phyloP scores from a whole-genome alignment of 2,888 invertebrate genomes.

The Oligia latruncula region DNA sequence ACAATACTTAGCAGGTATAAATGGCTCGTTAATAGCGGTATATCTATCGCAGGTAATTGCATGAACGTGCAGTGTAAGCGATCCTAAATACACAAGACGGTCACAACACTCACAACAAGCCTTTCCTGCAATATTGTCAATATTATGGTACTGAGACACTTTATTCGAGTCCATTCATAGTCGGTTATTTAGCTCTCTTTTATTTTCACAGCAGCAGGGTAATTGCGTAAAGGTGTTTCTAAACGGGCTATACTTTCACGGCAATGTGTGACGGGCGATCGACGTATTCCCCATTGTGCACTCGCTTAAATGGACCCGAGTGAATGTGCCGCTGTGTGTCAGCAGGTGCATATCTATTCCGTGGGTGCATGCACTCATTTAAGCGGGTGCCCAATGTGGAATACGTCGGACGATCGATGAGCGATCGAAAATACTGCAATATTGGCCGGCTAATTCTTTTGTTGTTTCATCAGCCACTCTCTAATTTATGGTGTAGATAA shows the following conservation, averaged over 20 bases:
- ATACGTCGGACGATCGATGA: neutral
- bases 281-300: neutral
- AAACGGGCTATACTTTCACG: no score
- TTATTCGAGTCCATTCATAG: constrained; percentile 11
- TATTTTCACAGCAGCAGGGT: neutral
- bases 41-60: constrained; percentile 34
- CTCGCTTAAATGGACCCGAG: no score
- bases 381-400: no score
- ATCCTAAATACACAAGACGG: constrained; percentile 48
- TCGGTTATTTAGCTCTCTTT: neutral
- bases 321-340: no score
- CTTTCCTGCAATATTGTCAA: constrained; percentile 7
- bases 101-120: constrained; percentile 9
- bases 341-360: no score
- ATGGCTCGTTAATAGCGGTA: constrained; percentile 25
- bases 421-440: neutral
- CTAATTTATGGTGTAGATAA: no score
- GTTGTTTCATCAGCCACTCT: neutral
- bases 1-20: constrained; percentile 13
- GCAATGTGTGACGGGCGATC: neutral
- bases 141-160: neutral
- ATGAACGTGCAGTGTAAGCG: constrained; percentile 26
- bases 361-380: no score
- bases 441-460: neutral
- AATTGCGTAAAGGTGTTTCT: neutral